Percentiles rank a stretch among this genome's conserved stretches.
Evolutionary conservation across 2,888 invertebrate genomes (phyloP).

Genomic region (Empis livida): DNA sequence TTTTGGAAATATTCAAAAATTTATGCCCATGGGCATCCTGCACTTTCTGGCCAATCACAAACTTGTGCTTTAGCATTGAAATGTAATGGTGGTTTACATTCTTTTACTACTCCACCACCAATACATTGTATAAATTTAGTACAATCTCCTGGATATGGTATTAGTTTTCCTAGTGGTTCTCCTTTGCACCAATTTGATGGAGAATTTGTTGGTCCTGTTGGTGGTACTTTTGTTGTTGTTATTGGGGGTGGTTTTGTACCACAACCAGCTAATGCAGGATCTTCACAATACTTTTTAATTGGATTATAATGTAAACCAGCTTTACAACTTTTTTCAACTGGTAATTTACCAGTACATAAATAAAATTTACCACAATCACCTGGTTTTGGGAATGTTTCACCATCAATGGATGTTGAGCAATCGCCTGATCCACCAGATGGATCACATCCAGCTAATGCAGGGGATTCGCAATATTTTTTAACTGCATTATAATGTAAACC

Average conservation of each 20-base stretch:
- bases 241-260: neutral
- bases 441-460: neutral
- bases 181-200: constrained; percentile 10
- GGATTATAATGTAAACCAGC: constrained; percentile 35
- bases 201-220: neutral
- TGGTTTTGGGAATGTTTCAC: constrained; percentile 16
- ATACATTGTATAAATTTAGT: constrained; percentile 20
- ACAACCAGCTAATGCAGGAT: neutral
- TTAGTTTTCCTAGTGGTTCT: constrained; percentile 3
- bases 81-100: constrained; percentile 18
- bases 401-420: neutral
- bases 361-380: constrained; percentile 21
- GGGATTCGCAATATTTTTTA: neutral
- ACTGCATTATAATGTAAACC: neutral
- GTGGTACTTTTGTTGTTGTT: neutral
- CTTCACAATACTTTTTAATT: neutral
- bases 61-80: constrained; percentile 17
- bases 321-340: constrained; percentile 40
- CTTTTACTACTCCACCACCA: constrained; percentile 15
- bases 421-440: neutral
- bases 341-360: constrained; percentile 19
- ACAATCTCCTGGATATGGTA: neutral
- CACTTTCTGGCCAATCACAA: constrained; percentile 20
- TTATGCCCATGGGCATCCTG: constrained; percentile 5
- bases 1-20: too few relatives aligned